Base-by-base conservation (phyloP, 2,113 vertebrate genomes). In the Campylomormyrus numenius region DNA sequence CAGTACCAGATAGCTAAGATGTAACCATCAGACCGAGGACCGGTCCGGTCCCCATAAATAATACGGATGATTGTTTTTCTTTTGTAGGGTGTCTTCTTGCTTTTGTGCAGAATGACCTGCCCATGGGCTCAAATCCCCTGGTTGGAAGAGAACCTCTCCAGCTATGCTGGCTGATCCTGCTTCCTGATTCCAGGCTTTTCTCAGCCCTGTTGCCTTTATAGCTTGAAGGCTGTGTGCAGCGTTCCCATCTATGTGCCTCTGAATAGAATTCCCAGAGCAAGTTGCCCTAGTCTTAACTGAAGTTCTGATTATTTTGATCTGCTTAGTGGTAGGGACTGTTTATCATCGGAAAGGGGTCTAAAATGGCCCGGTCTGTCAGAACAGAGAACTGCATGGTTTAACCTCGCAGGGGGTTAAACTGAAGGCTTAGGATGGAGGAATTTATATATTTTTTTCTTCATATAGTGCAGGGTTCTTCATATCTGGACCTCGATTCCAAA, bases 1-100 rank as follows among this genome's bases (percentile, higher is more conserved):
- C 66, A 70, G 62, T 90, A 90, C 19, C 77, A 87, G 62, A 58
- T 74, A 42, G 58, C 85, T 80, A 35, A 91, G 89, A 87, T 74
- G 50, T 77, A 49, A 35, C 3, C 35, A 17, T 87, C 31, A 88
- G 49, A 8, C 35, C 1, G 13, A 15, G 62, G 70, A 88, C 74
- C 58, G 21, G 42, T 49, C 53, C 50, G 21, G 8, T 85, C 39
- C 45, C 21, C 83, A 85, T 42, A 53, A 15, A 35, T 50, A 52
- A 87, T 53, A 19, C 19, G 49, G 85, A 11, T 24, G 83, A 3
- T 85, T 77, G 11, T 39, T 39, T 77, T 77, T 39, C 3, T 17
- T 77, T 17, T 31, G 74, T 80, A 17, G 11, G 74, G 31, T 80
- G 74, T 80, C 35, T 7, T 80, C 74, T 42, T 19, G 35, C 74